Evolutionary conservation across 2,113 vertebrate genomes (phyloP), one percentile per base, ranked within the genome.

Genomic region (Zeus faber): DNA sequence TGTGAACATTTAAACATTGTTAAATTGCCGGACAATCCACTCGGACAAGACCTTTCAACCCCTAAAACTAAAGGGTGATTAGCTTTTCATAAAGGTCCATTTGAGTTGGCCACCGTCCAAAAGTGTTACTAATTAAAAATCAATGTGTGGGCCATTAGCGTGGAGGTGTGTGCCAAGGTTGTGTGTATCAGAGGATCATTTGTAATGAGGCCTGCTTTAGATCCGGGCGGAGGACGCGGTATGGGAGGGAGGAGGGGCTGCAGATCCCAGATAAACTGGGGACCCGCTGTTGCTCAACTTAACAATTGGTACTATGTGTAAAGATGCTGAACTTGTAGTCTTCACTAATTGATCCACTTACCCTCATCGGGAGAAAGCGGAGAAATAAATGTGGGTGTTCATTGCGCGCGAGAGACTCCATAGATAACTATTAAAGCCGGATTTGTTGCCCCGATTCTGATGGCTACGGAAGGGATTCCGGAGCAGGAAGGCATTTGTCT

Each of bases 81-180:
- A 81, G 80, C 88, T 89, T 87, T 90, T 87, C 85, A 90, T 88
- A 88, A 85, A 83, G 74, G 78, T 82, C 83, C 74, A 82, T 92
- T 92, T 90, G 88, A 93, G 91, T 88, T 94, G 93, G 91, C 94
- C 88, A 85, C 83, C 83, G 79, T 94, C 91, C 91, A 93, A 93
- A 96, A 92, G 85, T 91, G 89, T 89, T 92, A 91, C 93, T 97
- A 97, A 98, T 99, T 97, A 97, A 93, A 95, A 97, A 99, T 98
- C 96, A 96, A 97, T 99, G 94, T 87, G 73, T 84, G 85, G 79
- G 90, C 93, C 92, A 98, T 98, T 98, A 97, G 94, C 84, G 79
- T 82, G 84, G 87, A 91, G 91, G 89, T 90, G 91, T 90, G 89
- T 88, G 92, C 92, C 86, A 87, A 88, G 88, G 72, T 85, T 93